Conservation (phyloP, 2,888 invertebrate genomes). For the Drosophila infuscata region DNA sequence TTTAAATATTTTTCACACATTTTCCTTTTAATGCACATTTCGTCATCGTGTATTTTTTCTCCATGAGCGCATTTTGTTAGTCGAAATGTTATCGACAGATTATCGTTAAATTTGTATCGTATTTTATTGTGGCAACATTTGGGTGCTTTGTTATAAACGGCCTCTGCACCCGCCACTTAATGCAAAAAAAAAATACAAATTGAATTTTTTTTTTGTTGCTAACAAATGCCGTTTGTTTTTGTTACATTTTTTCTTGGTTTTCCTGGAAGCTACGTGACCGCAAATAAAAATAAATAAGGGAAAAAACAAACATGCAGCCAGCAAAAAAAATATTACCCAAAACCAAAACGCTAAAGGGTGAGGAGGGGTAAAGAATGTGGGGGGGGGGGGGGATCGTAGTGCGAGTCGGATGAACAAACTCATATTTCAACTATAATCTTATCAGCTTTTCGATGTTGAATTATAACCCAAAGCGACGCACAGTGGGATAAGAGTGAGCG, state of each 20-base stretch:
- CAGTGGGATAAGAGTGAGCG: slow-evolving; percentile 7
- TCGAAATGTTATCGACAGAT: background rate
- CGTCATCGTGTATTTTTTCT: background rate
- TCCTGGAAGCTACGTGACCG: slow-evolving; percentile 60
- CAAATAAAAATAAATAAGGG: slow-evolving; percentile 42
- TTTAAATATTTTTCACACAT: background rate
- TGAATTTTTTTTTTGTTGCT: background rate
- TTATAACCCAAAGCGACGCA: slow-evolving; percentile 53
- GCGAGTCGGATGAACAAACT: slow-evolving; percentile 38
- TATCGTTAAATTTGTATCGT: background rate
- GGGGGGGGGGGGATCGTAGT: background rate
- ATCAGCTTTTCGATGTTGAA: slow-evolving; percentile 73
- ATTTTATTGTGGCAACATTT: background rate
- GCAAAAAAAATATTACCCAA: slow-evolving; percentile 2
- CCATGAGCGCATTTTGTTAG: background rate
- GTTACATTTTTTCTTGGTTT: slow-evolving; percentile 11
- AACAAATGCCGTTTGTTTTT: slow-evolving; percentile 8
- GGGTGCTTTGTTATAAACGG: background rate
- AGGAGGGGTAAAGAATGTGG: background rate
- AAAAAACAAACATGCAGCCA: slow-evolving; percentile 16
- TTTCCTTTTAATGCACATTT: background rate
- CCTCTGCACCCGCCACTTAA: slow-evolving; percentile 1
- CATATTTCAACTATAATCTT: slow-evolving; percentile 73
- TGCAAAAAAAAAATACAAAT: background rate
- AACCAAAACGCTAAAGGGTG: background rate